phyloP scores from a whole-genome alignment of 2,113 vertebrate species.

The Neolamprologus sp. region DNA sequence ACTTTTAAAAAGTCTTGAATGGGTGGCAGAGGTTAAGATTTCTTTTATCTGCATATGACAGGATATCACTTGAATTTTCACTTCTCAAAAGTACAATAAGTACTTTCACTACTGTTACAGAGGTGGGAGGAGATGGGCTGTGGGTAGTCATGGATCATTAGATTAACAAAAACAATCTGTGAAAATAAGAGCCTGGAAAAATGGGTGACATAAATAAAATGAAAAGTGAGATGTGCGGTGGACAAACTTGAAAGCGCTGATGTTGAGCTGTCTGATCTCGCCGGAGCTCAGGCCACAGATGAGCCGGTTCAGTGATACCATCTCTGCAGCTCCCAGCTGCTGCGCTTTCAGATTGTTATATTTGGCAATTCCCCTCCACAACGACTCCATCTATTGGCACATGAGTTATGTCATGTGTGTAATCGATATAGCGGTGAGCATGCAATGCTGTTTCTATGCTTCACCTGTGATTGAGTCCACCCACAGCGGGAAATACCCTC shows the following conservation, averaged over 20 bases:
- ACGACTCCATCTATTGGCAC: constrained; percentile 30
- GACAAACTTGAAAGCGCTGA: constrained; percentile 53
- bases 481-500: constrained; percentile 47
- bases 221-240: background rate
- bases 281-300: constrained; percentile 59
- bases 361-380: constrained; percentile 41
- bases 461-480: constrained; percentile 63
- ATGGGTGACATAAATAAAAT: background rate
- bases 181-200: background rate
- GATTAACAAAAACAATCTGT: background rate
- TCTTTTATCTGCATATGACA: background rate
- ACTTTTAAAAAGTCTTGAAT: background rate
- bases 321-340: constrained; percentile 31
- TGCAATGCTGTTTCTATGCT: background rate
- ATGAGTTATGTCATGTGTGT: background rate
- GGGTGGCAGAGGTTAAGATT: background rate
- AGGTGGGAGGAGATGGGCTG: background rate
- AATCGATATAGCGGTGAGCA: background rate
- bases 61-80: background rate
- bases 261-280: constrained; percentile 40
- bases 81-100: background rate
- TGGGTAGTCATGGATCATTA: background rate
- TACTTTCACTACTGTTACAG: background rate
- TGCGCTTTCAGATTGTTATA: background rate
- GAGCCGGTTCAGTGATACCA: constrained; percentile 52